Evolutionary conservation across 2,113 vertebrate species (phyloP), one percentile per base, ranked within the genome.

Genomic region (Cyprinus carpio): DNA sequence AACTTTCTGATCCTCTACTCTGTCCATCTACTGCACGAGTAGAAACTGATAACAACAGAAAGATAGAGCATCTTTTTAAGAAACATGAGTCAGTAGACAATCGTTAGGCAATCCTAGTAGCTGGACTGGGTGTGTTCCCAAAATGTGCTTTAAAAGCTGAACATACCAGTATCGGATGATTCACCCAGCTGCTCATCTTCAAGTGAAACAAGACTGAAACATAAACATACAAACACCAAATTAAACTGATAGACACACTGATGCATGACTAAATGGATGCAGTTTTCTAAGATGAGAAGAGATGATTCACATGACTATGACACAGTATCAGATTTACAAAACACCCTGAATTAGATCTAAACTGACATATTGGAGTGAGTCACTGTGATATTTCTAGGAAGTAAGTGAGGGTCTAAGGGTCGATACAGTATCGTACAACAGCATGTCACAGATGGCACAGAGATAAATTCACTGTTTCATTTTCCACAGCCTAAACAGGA

Each of bases 191-290:
- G 87, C 80, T 95, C 92, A 13, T 95, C 94, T 88, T 95, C 94
- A 91, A 96, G 92, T 64, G 94, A 94, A 88, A 94, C 91, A 88
- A 96, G 89, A 83, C 96, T 96, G 79, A 84, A 81, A 84, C 20
- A 49, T 20, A 85, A 83, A 49, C 4, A 62, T 1, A 37, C 16
- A 75, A 76, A 49, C 18, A 18, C 8, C 8, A 40, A 46, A 85
- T 25, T 49, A 51, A 11, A 43, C 34, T 49, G 18, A 40, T 15
- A 31, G 49, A 34, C 20, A 25, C 46, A 51, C 25, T 75, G 6
- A 75, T 4, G 9, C 11, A 54, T 56, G 34, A 10, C n/a, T 64
- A 29, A 12, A 40, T 72, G 3, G 13, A 60, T 67, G 25, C 12
- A 3, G 34, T 40, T 8, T 40, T 40, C 40, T 40, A 40, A 40